Evolutionary conservation across 1,140 invertebrate species (phyloP).

Genomic region (Trichonephila clavata): DNA sequence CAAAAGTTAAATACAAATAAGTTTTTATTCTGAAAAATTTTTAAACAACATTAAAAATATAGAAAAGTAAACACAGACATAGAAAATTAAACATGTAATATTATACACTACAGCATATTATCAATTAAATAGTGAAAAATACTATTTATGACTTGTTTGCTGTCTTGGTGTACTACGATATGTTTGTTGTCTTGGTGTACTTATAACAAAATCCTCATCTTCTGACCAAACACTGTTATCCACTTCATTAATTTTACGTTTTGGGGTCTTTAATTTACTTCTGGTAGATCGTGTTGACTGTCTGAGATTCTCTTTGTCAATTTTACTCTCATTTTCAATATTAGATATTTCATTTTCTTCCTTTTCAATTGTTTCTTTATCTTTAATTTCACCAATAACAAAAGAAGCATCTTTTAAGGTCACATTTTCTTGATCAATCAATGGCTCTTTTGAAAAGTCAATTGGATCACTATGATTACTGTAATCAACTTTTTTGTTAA

Average conservation of each 20-base stretch:
- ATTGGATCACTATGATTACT: background rate
- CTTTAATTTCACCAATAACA: too few species aligned
- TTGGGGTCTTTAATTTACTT: constrained; percentile 6
- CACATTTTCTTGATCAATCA: background rate
- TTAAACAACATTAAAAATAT: too few species aligned
- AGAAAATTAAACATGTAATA: too few species aligned
- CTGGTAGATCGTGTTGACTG: background rate
- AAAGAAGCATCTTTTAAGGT: background rate
- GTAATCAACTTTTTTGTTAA: background rate
- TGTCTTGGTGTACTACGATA: too few species aligned
- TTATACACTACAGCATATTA: too few species aligned
- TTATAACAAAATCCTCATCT: constrained; percentile 37
- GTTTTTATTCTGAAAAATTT: too few species aligned
- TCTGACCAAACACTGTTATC: constrained; percentile 11
- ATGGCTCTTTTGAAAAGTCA: background rate
- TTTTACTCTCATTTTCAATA: background rate
- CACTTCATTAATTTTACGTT: constrained; percentile 3
- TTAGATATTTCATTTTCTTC: background rate
- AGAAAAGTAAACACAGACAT: too few species aligned
- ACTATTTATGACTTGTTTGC: too few species aligned
- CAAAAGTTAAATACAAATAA: too few species aligned
- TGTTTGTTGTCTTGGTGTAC: background rate
- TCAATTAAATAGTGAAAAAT: too few species aligned
- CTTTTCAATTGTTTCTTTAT: background rate
- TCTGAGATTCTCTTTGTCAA: background rate